Base-by-base conservation (phyloP, 2,797 vertebrate genomes). In the Neosilurus hyrtlii region DNA sequence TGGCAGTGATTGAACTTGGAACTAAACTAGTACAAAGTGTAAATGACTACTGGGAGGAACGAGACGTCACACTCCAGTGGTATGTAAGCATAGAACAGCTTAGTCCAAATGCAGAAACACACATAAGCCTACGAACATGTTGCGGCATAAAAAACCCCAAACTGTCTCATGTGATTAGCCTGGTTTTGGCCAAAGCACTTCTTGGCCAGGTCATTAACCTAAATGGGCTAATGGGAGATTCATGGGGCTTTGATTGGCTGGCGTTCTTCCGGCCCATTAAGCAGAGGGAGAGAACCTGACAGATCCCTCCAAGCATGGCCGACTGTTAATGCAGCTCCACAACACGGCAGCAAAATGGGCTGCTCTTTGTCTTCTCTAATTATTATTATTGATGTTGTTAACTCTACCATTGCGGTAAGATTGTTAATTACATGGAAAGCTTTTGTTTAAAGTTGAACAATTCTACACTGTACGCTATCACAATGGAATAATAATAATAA, bases 361-460 rank as follows among this genome's bases (percentile, higher is more conserved):
- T 8, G 3, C 65, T 37, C 79, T 72, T 72, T 71, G 35, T 51
- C 79, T 72, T 24, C 68, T 62, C 67, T 61, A 59, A 81, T 72
- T 51, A 71, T 71, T 72, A 59, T 61, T 72, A 72, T 61, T 52
- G 67, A 81, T 81, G 67, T 83, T 62, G 43, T 57, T 61, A 61
- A 59, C 84, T 91, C 89, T 88, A 80, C 89, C 87, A 91, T 81
- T 79, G 85, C 87, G 84, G 85, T 79, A 14, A 26, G 66, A 90
- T 87, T 86, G 88, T 88, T 89, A 87, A 87, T 87, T 79, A 88
- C 43, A 78, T 51, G 3, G 49, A 77, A 26, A 77, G 22, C 35
- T 43, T 77, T 20, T 62, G 1, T 22, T 43, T 62, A 49, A 77
- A 62, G 14, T 37, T 49, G 14, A 22, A 63, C 35, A 51, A 2